Conservation (phyloP, 35 echinoderm and acorn worm species). For the Eucidaris tribuloides region DNA sequence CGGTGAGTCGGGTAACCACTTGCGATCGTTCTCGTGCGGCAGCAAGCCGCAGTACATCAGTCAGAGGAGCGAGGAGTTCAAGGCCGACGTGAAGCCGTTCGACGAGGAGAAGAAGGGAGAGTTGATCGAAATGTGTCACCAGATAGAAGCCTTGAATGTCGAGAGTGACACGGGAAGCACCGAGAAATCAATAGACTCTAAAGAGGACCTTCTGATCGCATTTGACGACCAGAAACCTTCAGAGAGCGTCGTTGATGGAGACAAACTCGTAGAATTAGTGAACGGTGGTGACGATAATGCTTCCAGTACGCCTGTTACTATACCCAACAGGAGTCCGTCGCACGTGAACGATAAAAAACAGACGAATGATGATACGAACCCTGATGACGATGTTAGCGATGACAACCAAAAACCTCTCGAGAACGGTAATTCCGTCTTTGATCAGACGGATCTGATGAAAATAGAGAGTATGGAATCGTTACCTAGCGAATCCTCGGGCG, state of each 20-base stretch:
- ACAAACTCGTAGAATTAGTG: too few species aligned
- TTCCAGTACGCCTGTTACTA: too few species aligned
- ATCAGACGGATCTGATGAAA: constrained; percentile 7
- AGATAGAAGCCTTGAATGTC: constrained; percentile 32
- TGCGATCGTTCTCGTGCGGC: constrained; percentile 31
- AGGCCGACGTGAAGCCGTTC: constrained; percentile 13
- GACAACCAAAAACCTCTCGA: neutral
- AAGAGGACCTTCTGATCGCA: constrained; percentile 59
- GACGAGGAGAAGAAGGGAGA: neutral
- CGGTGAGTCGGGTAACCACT: neutral
- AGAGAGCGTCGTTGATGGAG: neutral
- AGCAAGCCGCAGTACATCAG: constrained; percentile 30
- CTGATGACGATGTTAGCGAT: neutral
- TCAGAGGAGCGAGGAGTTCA: constrained; percentile 23
- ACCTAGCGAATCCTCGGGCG: constrained; percentile 1
- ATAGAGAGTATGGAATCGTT: constrained; percentile 26
- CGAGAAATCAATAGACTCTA: constrained; percentile 19
- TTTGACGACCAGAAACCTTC: constrained; percentile 52
- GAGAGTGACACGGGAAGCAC: constrained; percentile 25
- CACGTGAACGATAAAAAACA: neutral
- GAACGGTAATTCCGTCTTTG: neutral
- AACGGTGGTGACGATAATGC: neutral
- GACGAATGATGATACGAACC: neutral
- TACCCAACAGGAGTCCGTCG: neutral
- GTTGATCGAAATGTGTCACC: constrained; percentile 24